Evolutionary conservation across 2,797 vertebrate species (phyloP).

Genomic region (Ambastaia sidthimunki): DNA sequence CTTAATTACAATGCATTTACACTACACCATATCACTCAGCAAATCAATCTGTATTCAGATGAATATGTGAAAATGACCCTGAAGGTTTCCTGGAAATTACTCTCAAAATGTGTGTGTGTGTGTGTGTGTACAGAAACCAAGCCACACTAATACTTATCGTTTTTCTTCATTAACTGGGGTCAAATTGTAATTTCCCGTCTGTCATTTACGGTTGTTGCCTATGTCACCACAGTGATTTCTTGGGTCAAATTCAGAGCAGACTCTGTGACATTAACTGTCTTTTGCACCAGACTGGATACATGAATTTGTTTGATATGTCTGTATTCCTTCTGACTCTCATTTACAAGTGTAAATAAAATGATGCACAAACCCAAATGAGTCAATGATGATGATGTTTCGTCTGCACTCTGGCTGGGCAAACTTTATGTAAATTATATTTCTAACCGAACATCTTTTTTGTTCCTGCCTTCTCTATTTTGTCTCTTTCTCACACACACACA

Average conservation of each 20-base stretch:
- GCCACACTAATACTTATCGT: background rate
- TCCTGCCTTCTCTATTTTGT: too few species aligned
- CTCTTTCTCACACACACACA: background rate
- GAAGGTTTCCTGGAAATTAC: slow-evolving; percentile 5
- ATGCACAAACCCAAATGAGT: background rate
- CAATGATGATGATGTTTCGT: too few species aligned
- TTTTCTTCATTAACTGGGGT: background rate
- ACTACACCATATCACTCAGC: background rate
- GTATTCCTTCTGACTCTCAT: background rate
- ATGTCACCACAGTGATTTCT: too few species aligned
- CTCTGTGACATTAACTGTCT: background rate
- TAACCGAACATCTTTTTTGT: background rate
- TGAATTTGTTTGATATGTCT: too few species aligned
- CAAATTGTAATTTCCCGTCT: too few species aligned
- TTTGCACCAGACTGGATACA: background rate
- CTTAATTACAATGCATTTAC: slow-evolving; percentile 41
- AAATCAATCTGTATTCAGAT: slow-evolving; percentile 18
- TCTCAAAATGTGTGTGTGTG: background rate
- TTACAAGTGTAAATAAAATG: background rate
- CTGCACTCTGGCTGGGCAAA: background rate
- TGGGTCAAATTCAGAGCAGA: too few species aligned
- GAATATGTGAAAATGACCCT: slow-evolving; percentile 1
- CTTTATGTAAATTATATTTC: background rate
- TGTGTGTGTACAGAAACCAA: slow-evolving; percentile 12
- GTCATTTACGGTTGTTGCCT: too few species aligned